These are phyloP conservation scores for Lates japonicus DNA, from an alignment of 2,797 vertebrate species.

Conservation along the genomic window DNA sequence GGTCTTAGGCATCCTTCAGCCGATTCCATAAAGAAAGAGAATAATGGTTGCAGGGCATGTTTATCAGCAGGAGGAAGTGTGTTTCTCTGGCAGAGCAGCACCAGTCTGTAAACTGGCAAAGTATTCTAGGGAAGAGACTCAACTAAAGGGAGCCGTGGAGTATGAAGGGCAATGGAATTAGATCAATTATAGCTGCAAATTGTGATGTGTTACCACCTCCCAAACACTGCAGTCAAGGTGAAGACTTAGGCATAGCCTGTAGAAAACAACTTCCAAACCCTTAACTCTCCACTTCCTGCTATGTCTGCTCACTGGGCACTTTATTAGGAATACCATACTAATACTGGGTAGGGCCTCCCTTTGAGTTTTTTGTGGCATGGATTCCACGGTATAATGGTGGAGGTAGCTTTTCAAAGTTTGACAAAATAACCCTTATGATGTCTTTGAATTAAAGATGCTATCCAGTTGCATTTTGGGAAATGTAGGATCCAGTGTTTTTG, in stretches of 20 bases:
- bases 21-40: slow-evolving; percentile 30
- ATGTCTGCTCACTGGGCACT: neutral
- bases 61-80: slow-evolving; percentile 40
- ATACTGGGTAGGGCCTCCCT: neutral
- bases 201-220: slow-evolving; percentile 48
- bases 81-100: slow-evolving; percentile 34
- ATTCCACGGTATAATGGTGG: neutral
- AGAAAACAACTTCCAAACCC: slow-evolving; percentile 10
- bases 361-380: neutral
- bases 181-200: slow-evolving; percentile 62
- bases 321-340: neutral
- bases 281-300: neutral
- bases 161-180: slow-evolving; percentile 63
- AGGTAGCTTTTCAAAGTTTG: neutral
- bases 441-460: neutral
- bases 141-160: slow-evolving; percentile 44
- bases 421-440: neutral
- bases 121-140: slow-evolving; percentile 37
- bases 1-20: slow-evolving; percentile 19
- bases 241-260: slow-evolving; percentile 1
- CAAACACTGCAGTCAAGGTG: slow-evolving; percentile 55
- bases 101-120: slow-evolving; percentile 36
- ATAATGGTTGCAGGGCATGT: slow-evolving; percentile 27
- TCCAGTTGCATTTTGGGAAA: neutral
- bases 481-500: neutral